Evolutionary conservation across 2,113 vertebrate genomes (phyloP), one percentile per base, ranked within the genome.

Genomic region (Dunckerocampus dactyliophorus): DNA sequence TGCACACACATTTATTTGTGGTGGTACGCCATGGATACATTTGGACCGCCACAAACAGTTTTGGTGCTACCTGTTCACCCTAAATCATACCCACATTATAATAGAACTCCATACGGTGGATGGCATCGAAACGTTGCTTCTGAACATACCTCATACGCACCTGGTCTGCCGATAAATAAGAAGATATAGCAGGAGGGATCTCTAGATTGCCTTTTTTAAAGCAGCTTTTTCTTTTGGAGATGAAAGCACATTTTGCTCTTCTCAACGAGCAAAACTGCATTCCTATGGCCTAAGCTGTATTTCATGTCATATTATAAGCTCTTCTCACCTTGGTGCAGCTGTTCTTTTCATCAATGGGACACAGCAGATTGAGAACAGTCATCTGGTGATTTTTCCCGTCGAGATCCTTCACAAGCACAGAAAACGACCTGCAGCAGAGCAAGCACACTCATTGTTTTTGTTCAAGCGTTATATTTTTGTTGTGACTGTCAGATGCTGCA

Each of bases 301-400:
- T 20, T 13, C 1, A 28, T 28, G 2, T 28, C 24, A 28, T 28
- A 28, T 28, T 2, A 0, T 34, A 16, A 6, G 46, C 1, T 56
- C 46, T 11, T 21, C 6, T 81, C 49, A 97, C 95, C 92, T 98
- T 99, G 84, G 87, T 93, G 62, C 83, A 93, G 88, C 97, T 98
- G 63, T 92, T 91, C 76, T 94, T 91, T 67, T 89, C 89, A 75
- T 92, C 90, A 47, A 98, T 94, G 42, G 93, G 91, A 64, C 87
- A 92, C 65, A 98, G 88, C 13, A 99, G 90, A 71, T 95, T 96
- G 76, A 94, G 95, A 66, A 99, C 82, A 2, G 86, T 93, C 94
- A 98, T 94, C 74, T 95, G 92, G 61, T 99, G 93, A 77, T 93
- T 98, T 86, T 95, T 98, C 17, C 93, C 93, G 69, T 93, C 92